Conservation (phyloP, 1,140 invertebrate genomes). For the Calephelis nemesis region DNA sequence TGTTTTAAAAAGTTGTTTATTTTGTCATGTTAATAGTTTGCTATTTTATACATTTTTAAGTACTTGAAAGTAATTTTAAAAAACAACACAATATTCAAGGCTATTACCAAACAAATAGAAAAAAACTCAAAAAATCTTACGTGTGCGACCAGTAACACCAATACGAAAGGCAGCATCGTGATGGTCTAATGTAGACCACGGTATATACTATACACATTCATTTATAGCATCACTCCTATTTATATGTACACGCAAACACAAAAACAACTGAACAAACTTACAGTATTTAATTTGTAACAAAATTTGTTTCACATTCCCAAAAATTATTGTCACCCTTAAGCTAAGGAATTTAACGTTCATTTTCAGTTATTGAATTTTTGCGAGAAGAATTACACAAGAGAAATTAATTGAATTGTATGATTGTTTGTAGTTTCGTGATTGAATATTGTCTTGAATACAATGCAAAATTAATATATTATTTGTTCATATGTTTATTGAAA, state of each 20-base stretch:
- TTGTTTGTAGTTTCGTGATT: slow-evolving; percentile 22
- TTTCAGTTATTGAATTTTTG: neutral
- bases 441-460: slow-evolving; percentile 27
- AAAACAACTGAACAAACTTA: slow-evolving; percentile 1
- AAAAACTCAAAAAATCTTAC: slow-evolving; percentile 27
- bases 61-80: too few relatives aligned
- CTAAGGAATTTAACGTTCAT: neutral
- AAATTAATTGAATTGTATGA: slow-evolving; percentile 22
- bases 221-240: slow-evolving; percentile 27
- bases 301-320: neutral
- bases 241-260: slow-evolving; percentile 29
- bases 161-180: slow-evolving; percentile 41
- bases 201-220: slow-evolving; percentile 47
- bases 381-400: neutral
- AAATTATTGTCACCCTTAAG: neutral
- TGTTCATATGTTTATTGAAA: slow-evolving; percentile 8
- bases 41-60: too few relatives aligned
- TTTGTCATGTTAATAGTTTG: too few relatives aligned
- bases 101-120: too few relatives aligned
- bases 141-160: slow-evolving; percentile 40
- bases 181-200: slow-evolving; percentile 37
- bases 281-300: slow-evolving; percentile 27
- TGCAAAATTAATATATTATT: slow-evolving; percentile 32
- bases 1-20: neutral
- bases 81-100: too few relatives aligned